phyloP scores from a whole-genome alignment of 2,797 vertebrate genomes.

The Orientallactaga sibirica region DNA sequence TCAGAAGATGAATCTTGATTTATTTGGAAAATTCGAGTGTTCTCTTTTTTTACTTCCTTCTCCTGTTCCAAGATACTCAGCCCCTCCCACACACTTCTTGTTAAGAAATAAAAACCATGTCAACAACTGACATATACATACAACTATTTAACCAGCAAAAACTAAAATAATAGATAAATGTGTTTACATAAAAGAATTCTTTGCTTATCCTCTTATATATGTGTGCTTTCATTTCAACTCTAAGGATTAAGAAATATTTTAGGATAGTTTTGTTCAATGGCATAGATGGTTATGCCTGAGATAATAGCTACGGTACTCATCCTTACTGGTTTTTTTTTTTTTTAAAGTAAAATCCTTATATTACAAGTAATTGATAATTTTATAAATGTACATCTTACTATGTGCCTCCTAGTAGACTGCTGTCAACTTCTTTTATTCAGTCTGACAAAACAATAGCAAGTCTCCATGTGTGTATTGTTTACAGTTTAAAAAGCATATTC shows the following conservation, averaged over 20 bases:
- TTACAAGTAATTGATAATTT: slow-evolving; percentile 4
- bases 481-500: background rate
- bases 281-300: background rate
- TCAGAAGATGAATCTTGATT: slow-evolving; percentile 4
- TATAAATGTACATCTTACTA: background rate
- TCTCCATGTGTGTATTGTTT: background rate
- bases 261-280: slow-evolving; percentile 4
- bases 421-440: background rate
- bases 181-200: slow-evolving; percentile 24
- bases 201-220: slow-evolving; percentile 3
- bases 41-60: background rate
- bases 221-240: background rate
- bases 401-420: background rate
- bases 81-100: background rate
- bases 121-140: background rate
- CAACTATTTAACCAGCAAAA: slow-evolving; percentile 35
- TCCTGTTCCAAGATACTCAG: background rate
- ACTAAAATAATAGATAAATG: background rate
- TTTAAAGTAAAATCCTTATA: background rate
- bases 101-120: background rate
- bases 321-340: background rate
- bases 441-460: background rate
- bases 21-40: background rate
- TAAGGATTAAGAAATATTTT: background rate
- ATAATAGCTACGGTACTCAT: background rate